phyloP scores from a whole-genome alignment of 2,797 vertebrate genomes.

The Myoxocephalus aenaeus region DNA sequence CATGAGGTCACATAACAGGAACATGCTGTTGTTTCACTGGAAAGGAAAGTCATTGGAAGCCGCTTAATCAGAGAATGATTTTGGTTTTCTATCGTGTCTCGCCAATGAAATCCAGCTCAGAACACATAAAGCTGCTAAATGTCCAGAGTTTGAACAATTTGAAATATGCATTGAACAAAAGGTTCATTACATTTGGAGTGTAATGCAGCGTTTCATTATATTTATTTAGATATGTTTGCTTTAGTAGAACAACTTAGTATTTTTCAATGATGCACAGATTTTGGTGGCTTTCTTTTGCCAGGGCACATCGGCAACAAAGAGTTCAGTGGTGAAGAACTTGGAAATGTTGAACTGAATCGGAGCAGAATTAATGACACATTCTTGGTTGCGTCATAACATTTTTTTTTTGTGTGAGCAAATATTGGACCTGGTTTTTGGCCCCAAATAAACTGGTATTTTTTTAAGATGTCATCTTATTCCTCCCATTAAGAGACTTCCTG shows the following conservation, averaged over 20 bases:
- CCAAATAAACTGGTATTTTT: not conserved
- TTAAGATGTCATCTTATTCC: not conserved
- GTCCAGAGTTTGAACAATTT: not conserved
- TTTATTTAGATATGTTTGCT: not conserved
- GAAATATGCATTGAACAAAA: not conserved
- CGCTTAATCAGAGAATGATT: not conserved
- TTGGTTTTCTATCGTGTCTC: too few species aligned
- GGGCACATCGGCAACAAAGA: too few species aligned
- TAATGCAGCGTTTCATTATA: not conserved
- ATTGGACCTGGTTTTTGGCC: not conserved
- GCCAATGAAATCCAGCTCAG: not conserved
- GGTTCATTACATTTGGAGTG: not conserved
- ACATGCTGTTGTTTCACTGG: not conserved
- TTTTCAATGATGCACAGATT: not conserved
- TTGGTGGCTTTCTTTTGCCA: not conserved
- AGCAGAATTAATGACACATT: too few species aligned
- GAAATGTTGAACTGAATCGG: too few species aligned
- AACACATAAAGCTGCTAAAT: not conserved
- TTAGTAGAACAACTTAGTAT: not conserved
- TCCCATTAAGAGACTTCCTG: not conserved
- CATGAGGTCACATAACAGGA: not conserved
- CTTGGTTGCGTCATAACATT: too few species aligned
- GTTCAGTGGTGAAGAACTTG: too few species aligned
- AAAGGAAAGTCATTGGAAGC: too few species aligned
- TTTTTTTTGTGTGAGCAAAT: too few species aligned